phyloP scores from a whole-genome alignment of 2,113 vertebrate genomes.

The Oreocharis arfaki region DNA sequence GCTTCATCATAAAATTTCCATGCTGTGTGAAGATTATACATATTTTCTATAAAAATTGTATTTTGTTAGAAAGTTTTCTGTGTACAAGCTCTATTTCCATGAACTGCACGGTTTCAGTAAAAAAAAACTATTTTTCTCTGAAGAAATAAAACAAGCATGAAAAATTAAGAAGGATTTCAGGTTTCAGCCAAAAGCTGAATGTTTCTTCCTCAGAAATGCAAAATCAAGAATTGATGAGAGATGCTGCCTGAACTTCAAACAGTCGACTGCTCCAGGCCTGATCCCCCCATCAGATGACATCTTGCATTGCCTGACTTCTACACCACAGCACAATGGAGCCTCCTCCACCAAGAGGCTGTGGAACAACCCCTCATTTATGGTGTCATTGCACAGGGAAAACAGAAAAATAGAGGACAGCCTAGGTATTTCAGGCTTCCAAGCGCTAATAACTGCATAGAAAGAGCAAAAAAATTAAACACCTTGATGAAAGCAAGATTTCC shows the following conservation, averaged over 20 bases:
- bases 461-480: neutral
- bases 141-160: neutral
- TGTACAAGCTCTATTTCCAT: neutral
- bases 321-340: rapidly evolving
- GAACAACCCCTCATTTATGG: neutral
- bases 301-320: neutral
- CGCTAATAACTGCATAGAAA: neutral
- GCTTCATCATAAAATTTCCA: neutral
- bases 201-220: neutral
- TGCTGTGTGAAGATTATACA: neutral
- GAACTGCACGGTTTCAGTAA: neutral
- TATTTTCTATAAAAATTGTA: neutral
- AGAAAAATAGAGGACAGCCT: neutral
- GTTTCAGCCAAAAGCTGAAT: neutral
- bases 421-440: neutral
- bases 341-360: neutral
- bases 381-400: neutral
- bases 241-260: neutral
- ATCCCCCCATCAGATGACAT: neutral
- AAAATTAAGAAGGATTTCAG: neutral
- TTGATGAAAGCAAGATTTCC: neutral
- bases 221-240: neutral
- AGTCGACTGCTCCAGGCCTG: neutral
- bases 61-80: neutral
- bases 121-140: neutral